Evolutionary conservation across 2,888 invertebrate species (phyloP).

Genomic region (Electrophaes corylata): DNA sequence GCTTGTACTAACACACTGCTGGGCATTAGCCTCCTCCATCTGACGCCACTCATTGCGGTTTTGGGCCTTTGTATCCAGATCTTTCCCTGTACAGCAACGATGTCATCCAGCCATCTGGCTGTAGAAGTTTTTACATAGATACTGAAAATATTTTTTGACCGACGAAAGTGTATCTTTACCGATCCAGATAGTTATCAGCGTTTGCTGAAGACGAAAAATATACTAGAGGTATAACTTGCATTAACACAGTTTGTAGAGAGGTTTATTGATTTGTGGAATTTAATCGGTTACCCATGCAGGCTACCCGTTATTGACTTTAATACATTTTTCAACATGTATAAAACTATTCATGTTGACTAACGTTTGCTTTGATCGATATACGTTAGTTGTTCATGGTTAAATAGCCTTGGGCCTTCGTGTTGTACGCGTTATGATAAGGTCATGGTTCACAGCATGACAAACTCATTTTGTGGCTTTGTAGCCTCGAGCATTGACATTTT

Average conservation of each 20-base stretch:
- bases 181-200: too few relatives aligned
- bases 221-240: too few relatives aligned
- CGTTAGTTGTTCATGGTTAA: constrained; percentile 37
- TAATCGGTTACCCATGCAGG: constrained; percentile 5
- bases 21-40: too few relatives aligned
- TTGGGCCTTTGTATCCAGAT: too few relatives aligned
- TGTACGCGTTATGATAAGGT: constrained; percentile 57
- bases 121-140: too few relatives aligned
- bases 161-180: too few relatives aligned
- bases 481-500: constrained; percentile 13
- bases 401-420: constrained; percentile 49
- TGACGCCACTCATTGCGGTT: too few relatives aligned
- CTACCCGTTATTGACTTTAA: not conserved
- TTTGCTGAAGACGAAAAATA: not conserved
- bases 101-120: too few relatives aligned
- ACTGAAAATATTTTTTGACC: too few relatives aligned
- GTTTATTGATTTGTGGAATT: not conserved
- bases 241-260: not conserved
- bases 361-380: constrained; percentile 55
- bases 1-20: too few relatives aligned
- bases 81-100: too few relatives aligned
- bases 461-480: constrained; percentile 21
- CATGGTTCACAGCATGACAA: constrained; percentile 49
- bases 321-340: constrained; percentile 22
- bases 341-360: constrained; percentile 24